These are phyloP conservation scores for Baronia brevicornis DNA, from an alignment of 2,888 invertebrate species.

Conservation along the genomic window DNA sequence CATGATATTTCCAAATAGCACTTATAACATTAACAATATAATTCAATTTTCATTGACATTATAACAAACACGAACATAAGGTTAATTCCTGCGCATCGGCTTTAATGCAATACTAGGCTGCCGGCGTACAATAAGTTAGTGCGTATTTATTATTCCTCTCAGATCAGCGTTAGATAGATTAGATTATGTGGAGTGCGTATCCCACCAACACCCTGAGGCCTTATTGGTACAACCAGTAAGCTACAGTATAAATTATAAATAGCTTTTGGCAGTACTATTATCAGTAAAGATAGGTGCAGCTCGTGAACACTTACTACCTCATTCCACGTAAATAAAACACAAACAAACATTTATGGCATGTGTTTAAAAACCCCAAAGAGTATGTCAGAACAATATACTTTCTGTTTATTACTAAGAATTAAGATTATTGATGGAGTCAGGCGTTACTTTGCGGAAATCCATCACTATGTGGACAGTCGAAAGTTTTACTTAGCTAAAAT, in stretches of 20 bases:
- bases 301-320: too few relatives aligned
- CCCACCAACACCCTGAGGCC: slow-evolving; percentile 33
- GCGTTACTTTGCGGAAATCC: too few relatives aligned
- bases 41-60: neutral
- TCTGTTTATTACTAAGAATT: too few relatives aligned
- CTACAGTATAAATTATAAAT: too few relatives aligned
- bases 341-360: too few relatives aligned
- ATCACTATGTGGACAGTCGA: too few relatives aligned
- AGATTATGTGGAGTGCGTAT: slow-evolving; percentile 49
- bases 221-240: slow-evolving; percentile 1
- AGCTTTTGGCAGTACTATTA: neutral
- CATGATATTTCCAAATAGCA: slow-evolving; percentile 1
- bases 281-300: too few relatives aligned
- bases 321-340: too few relatives aligned
- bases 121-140: slow-evolving; percentile 39
- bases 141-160: slow-evolving; percentile 46
- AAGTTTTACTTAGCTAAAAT: too few relatives aligned
- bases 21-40: slow-evolving; percentile 6
- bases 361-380: too few relatives aligned
- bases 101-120: slow-evolving; percentile 31
- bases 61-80: slow-evolving; percentile 1
- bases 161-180: slow-evolving; percentile 40
- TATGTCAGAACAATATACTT: too few relatives aligned
- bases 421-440: too few relatives aligned
- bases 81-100: slow-evolving; percentile 18